Percentiles rank a stretch among this genome's conserved stretches.
phyloP scores from a whole-genome alignment of 2,113 vertebrate species.

The Tychaedon coryphoeus region DNA sequence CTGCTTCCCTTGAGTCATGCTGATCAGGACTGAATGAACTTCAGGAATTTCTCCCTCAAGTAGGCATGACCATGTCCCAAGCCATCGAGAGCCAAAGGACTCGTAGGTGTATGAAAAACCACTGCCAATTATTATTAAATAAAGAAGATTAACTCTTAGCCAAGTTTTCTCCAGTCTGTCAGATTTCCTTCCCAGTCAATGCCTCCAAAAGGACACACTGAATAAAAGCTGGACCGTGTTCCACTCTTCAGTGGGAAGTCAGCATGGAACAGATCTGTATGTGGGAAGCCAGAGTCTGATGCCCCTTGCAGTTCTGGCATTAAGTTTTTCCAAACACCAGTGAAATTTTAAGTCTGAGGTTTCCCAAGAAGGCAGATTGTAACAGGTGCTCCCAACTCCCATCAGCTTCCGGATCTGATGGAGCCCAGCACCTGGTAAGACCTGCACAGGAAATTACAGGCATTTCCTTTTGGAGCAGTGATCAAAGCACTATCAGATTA shows the following conservation, averaged over 20 bases:
- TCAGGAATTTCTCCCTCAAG: background rate
- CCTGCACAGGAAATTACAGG: conserved; percentile 2
- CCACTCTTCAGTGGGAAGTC: background rate
- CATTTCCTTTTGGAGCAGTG: conserved; percentile 28
- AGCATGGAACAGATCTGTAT: background rate
- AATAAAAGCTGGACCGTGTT: background rate
- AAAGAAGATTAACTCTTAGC: background rate
- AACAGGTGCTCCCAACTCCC: background rate
- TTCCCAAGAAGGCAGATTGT: background rate
- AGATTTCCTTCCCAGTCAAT: background rate
- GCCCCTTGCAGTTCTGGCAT: background rate
- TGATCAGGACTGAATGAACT: background rate
- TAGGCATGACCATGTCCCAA: background rate
- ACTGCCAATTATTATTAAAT: background rate
- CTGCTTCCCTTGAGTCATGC: background rate
- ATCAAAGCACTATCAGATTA: conserved; percentile 11
- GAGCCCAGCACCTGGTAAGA: conserved; percentile 24
- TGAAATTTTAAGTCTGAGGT: background rate
- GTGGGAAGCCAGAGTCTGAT: background rate
- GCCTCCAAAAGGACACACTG: background rate
- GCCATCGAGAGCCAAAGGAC: background rate
- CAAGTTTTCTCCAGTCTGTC: background rate
- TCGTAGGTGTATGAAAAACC: background rate
- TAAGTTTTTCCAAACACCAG: background rate
- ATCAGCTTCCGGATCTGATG: background rate